Base-by-base conservation (phyloP, 2,888 invertebrate species). In the Phortica magna region DNA sequence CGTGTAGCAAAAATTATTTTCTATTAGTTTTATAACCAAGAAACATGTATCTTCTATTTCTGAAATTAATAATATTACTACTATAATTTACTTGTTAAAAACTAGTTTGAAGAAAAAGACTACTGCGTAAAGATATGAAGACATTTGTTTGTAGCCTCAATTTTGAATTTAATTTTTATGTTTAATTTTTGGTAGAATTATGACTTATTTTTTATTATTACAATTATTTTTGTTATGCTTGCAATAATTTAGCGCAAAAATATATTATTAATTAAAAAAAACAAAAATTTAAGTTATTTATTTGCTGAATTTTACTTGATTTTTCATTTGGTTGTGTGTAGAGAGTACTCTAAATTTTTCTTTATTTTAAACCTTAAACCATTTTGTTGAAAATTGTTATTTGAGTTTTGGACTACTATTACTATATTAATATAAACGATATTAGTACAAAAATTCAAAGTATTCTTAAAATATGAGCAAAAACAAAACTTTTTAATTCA, bases 81-180 rank as follows among this genome's bases (percentile, higher is more conserved):
- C 31, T 31, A 31, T 31, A 31, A 31, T 31, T 31, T 31, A 31
- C 31, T 31, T 31, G 31, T 31, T 31, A 31, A 31, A 31, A 31
- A 31, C 2, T 31, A 48, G 7, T 48, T 9, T 14, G 48, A 12
- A 48, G 9, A 12, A 12, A 14, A 48, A 48, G 48, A 48, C 48
- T 22, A 53, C 19, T 84, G 85, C 88, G 86, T 80, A 55, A 55
- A 55, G 17, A 14, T 79, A 87, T 80, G 80, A 87, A 85, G 84
- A 86, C 88, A 85, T 79, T 64, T 83, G 80, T 83, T 79, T 84
- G 83, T 87, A 87, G 82, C 7, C 84, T 84, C 86, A 85, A 84
- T 42, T 88, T 85, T 84, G 82, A 88, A 88, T 86, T 88, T 85
- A 85, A 86, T 87, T 88, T 80, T 84, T 86, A 78, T 78, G 78